These are phyloP conservation scores for Torymus aiolomorphi DNA, from an alignment of 2,888 invertebrate species.

Conservation along the genomic window DNA sequence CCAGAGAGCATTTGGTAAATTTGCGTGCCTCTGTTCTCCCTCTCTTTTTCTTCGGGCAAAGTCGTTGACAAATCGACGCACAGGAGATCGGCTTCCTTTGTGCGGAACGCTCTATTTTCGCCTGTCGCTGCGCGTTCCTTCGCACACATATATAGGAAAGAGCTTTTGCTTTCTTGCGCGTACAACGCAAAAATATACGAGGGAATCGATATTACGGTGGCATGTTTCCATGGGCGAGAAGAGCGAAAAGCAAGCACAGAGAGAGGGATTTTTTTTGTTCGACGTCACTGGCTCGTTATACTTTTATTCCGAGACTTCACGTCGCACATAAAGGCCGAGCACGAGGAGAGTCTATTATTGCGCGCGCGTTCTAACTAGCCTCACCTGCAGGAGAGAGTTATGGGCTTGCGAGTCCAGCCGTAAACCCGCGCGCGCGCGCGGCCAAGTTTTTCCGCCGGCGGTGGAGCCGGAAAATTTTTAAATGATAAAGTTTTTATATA, in stretches of 20 bases:
- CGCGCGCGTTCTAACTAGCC: neutral
- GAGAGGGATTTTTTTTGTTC: slow-evolving; percentile 13
- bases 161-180: too few species aligned
- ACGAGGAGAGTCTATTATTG: neutral
- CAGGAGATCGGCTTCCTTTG: slow-evolving; percentile 34
- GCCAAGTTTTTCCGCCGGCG: too few species aligned
- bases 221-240: too few species aligned
- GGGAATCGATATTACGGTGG: too few species aligned
- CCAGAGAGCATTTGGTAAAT: slow-evolving; percentile 50
- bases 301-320: slow-evolving; percentile 1
- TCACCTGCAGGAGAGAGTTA: too few species aligned
- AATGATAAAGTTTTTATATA: too few species aligned
- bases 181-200: too few species aligned
- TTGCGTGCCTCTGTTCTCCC: slow-evolving; percentile 27
- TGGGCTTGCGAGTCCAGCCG: too few species aligned
- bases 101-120: slow-evolving; percentile 42
- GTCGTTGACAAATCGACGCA: slow-evolving; percentile 54
- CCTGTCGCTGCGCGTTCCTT: slow-evolving; percentile 6
- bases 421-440: too few species aligned
- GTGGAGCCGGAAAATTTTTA: too few species aligned
- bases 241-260: slow-evolving; percentile 4
- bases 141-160: too few species aligned
- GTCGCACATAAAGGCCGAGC: neutral
- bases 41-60: neutral
- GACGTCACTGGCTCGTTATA: neutral